Evolutionary conservation across 2,888 invertebrate species (phyloP).

Genomic region (Epirrita christyi): DNA sequence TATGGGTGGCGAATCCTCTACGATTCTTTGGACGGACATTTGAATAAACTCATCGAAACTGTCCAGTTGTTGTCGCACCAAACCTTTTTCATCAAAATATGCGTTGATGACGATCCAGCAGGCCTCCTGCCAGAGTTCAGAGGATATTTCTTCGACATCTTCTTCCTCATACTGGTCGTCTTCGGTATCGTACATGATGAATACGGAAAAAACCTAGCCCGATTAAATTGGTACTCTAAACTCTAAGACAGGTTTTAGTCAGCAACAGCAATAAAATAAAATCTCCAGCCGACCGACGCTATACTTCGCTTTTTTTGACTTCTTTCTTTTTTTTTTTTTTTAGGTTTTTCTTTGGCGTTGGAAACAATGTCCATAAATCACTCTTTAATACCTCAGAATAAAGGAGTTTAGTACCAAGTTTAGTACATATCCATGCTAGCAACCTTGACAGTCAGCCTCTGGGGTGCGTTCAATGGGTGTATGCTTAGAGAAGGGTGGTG

Average conservation of each 20-base stretch:
- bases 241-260: neutral
- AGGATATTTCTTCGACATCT: slow-evolving; percentile 97
- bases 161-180: slow-evolving; percentile 91
- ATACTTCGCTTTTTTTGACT: no score
- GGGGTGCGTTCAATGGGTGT: no score
- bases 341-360: no score
- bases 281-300: no score
- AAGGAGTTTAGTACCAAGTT: no score
- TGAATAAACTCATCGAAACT: slow-evolving; percentile 99
- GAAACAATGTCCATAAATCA: no score
- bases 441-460: no score
- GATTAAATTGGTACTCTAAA: slow-evolving; percentile 6
- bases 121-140: slow-evolving; percentile 99
- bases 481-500: no score
- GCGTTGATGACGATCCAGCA: slow-evolving; percentile 99
- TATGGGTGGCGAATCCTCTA: slow-evolving; percentile 99
- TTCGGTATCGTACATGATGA: slow-evolving; percentile 79
- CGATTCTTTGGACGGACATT: slow-evolving; percentile 99
- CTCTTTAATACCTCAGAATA: no score
- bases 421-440: no score
- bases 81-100: slow-evolving; percentile 99
- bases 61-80: slow-evolving; percentile 99
- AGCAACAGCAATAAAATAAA: no score
- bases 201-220: slow-evolving; percentile 23
- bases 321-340: no score